Conservation (phyloP, 2,113 vertebrate genomes). For the Rhadina sibilatrix region DNA sequence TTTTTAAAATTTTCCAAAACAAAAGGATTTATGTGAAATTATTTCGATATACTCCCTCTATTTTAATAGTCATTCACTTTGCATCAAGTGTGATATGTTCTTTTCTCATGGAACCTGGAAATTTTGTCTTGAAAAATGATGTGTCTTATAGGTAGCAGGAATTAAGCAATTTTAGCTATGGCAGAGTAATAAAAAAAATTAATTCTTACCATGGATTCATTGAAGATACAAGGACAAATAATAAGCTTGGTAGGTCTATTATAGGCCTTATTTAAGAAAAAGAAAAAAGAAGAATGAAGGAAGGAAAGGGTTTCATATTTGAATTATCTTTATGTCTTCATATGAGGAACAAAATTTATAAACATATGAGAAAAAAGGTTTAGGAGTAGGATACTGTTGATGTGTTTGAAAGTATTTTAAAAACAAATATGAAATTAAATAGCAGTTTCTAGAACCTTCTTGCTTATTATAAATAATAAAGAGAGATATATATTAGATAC, state of each 20-base stretch:
- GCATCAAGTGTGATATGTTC: constrained; percentile 42
- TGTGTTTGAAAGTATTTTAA: constrained; percentile 36
- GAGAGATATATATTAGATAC: neutral
- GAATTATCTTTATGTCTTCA: constrained; percentile 46
- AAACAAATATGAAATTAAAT: neutral
- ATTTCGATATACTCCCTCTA: neutral
- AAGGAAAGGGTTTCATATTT: constrained; percentile 62
- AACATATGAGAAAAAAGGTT: constrained; percentile 33
- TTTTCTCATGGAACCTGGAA: constrained; percentile 65
- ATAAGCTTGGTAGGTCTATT: constrained; percentile 74
- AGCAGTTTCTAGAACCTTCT: neutral
- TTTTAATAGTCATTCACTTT: constrained; percentile 56
- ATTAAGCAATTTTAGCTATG: constrained; percentile 74
- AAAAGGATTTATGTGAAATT: neutral
- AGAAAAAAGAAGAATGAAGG: constrained; percentile 30
- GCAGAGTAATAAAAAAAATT: constrained; percentile 75
- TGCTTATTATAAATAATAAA: neutral
- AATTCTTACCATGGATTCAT: constrained; percentile 65
- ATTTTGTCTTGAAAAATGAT: constrained; percentile 74
- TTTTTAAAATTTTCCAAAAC: neutral
- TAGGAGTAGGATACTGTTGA: constrained; percentile 23
- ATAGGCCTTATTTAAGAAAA: constrained; percentile 45
- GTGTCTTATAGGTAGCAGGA: constrained; percentile 62
- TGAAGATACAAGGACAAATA: constrained; percentile 73
- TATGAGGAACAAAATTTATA: constrained; percentile 47